Base-by-base conservation (phyloP, 1,140 invertebrate species). In the Oryctes rhinoceros region DNA sequence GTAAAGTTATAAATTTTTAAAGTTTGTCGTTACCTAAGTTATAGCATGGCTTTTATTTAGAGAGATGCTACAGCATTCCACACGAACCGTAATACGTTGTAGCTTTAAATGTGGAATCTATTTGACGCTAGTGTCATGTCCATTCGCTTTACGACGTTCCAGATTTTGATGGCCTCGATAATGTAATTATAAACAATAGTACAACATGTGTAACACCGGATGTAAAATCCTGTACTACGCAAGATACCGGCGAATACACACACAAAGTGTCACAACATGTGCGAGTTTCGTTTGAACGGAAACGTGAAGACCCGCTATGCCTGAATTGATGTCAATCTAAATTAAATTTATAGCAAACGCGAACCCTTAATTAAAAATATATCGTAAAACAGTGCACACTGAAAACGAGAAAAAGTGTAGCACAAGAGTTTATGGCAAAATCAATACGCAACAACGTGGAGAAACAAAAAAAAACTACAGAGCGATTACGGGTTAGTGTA, bases 331-430 rank as follows among this genome's bases (percentile, higher is more conserved):
- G 53, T 59, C 53, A 59, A 59, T 59, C 53, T 18, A 59, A 59
- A 59, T 18, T 59, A 59, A 59, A 59, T 59, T 59, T 59, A 59
- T 59, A 6, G 53, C 53, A 18, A 59, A 18, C 18, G 6, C 53
- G 4, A 59, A 18, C 53, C 53, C 53, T 59, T 59, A 59, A 59
- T 59, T 59, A 59, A 59, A 53, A 59, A 59, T 59, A 59, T 59
- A 59, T 59, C n/a, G 53, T 59, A n/a, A n/a, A 59, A 59, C 53
- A 59, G 53, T 59, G 53, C 3, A 59, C 53, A 59, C 15, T 59
- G 53, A 59, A 59, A 59, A 59, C 18, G 53, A 59, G 53, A 59
- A 59, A 59, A 59, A 59, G 53, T 18, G 18, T 18, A 7, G 53
- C 15, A n/a, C 13, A n/a, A 59, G 53, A 59, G 15, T 59, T 59